Base-by-base conservation (phyloP, 2,888 invertebrate species). In the Sminthurides aquaticus region DNA sequence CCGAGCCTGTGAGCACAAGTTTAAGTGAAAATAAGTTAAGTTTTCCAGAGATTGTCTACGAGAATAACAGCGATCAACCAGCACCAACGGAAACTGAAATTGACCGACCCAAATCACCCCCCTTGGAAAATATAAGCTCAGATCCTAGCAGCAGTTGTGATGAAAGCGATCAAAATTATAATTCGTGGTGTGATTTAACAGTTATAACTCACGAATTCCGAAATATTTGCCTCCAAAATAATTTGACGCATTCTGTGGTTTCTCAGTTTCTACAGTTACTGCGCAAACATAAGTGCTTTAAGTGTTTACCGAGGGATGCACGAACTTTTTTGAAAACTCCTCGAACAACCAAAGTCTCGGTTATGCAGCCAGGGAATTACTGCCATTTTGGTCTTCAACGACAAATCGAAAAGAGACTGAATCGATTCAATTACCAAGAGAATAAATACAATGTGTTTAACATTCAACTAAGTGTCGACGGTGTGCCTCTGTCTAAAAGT, bases 391-490 rank as follows among this genome's bases (percentile, higher is more conserved):
- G 67, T 25, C 20, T 67, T 15, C 3, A 48, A 49, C 3, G n/a
- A n/a, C 26, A 18, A 26, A 2, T 59, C 15, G 43, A 34, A 28
- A 8, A 48, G 49, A 20, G 48, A 3, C 1, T 65, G 2, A n/a
- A n/a, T n/a, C 25, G 28, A 22, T n/a, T 15, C 3, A 18, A 27
- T 18, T 11, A 29, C 18, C 26, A 20, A 3, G 1, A 34, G 8
- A 20, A 18, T 26, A 25, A 26, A 3, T n/a, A 26, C 1, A 11
- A 28, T 26, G 15, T 8, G 34, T 15, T 66, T 11, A 18, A 25
- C 5, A 48, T 55, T 8, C 57, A 62, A 15, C 48, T 64, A 48
- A 67, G 64, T 57, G 56, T 67, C 1, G 67, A 67, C 29, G 67
- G 64, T 1, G 15, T 64, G 1, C 64, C 52, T 2, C 3, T 67